Base-by-base conservation (phyloP, 2,888 invertebrate genomes). In the Callinectes sapidus region DNA sequence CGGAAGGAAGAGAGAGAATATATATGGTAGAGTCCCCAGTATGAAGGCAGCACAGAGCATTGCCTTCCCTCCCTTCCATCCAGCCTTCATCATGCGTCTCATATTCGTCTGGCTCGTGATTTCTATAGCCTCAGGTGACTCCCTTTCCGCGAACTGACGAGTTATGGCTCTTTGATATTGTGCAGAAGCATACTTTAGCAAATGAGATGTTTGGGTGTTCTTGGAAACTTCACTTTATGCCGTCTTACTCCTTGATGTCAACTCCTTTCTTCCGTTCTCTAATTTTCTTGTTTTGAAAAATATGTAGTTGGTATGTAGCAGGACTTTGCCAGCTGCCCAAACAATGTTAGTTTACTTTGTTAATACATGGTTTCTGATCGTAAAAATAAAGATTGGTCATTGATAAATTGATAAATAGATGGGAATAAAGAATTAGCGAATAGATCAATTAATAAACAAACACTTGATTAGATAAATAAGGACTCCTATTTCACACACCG, bases 101-200 rank as follows among this genome's bases (percentile, higher is more conserved):
- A 28, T 77, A 77, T 77, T 77, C n/a, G n/a, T 28, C 71, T 13
- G 71, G 28, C 71, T 28, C 28, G 28, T 10, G 28, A 28, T 28
- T 77, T 28, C 28, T 77, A 28, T 28, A 28, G n/a, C 71, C 71
- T 77, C 71, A 77, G 28, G n/a, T 28, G 71, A 14, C n/a, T 77
- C 28, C 13, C 13, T 28, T 77, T 77, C 71, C 28, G 28, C 71
- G 71, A 77, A 77, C 71, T 77, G 71, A 13, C 71, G 71, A 77
- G 71, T 77, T n/a, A 77, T 32, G 71, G 71, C 23, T 77, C 71
- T 77, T 77, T 77, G 71, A 77, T 77, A 77, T n/a, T 77, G 28
- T 77, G n/a, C 71, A 77, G 28, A 28, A 77, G 71, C n/a, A 77
- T 77, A 28, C 71, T 77, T 77, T 77, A 28, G 71, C n/a, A 77